A percentile compares a stretch with the other conserved stretches of the same genome.
These are phyloP conservation scores for Acipenser oxyrinchus DNA, from an alignment of 2,797 vertebrate genomes.

Conservation along the genomic window DNA sequence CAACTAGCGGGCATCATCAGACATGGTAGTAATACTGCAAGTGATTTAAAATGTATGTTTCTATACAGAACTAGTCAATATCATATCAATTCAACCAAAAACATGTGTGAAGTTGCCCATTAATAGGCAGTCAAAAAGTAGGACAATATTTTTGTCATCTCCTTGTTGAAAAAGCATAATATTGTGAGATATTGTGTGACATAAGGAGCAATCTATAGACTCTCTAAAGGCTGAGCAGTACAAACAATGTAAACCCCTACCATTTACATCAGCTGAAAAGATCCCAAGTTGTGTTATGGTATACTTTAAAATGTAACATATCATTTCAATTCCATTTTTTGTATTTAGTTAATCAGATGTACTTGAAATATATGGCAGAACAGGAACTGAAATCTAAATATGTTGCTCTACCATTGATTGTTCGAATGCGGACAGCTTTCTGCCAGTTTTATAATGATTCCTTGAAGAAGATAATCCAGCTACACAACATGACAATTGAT, in stretches of 20 bases:
- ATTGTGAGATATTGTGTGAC: conserved; percentile 9
- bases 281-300: background rate
- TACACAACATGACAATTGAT: conserved; percentile 21
- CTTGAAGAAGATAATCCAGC: background rate
- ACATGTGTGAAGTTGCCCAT: background rate
- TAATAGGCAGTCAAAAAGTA: background rate
- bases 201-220: conserved; percentile 14
- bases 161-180: background rate
- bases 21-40: too few species aligned
- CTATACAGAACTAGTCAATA: too few species aligned
- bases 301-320: conserved; percentile 1
- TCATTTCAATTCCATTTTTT: background rate
- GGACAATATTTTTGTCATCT: too few species aligned
- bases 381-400: conserved; percentile 4
- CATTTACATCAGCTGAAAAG: background rate
- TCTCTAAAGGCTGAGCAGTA: background rate
- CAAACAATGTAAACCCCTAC: too few species aligned
- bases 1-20: too few species aligned
- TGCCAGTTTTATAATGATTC: background rate
- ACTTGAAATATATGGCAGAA: conserved; percentile 9
- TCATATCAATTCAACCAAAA: too few species aligned
- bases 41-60: too few species aligned
- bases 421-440: conserved; percentile 5
- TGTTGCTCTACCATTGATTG: background rate
- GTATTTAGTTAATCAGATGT: conserved; percentile 15